Base-by-base conservation (phyloP, 23 tunicate species). In the Halocynthia aurantium region DNA sequence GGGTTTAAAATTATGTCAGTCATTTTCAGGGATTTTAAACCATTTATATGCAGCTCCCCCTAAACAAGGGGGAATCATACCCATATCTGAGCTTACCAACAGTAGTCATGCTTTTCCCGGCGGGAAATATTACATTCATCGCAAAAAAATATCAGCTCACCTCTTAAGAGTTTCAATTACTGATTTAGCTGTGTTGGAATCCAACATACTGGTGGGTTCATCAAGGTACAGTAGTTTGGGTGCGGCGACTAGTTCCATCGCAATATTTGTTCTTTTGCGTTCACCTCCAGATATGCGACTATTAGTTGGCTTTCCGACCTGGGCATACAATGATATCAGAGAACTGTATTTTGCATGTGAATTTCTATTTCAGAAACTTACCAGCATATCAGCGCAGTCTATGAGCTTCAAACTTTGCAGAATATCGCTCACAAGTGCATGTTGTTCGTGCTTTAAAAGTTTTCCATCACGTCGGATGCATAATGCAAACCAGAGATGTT, bases 181-280 rank as follows among this genome's bases (percentile, higher is more conserved):
- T 63, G 53, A 15, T 76, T 76, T 76, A n/a, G 86, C 76, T 55
- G 74, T 83, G 52, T 58, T 65, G 21, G 86, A 76, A 53, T 83
- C 86, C 13, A 83, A 55, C 40, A 66, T 83, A 63, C 81, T 83
- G 57, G 86, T 83, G 31, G 86, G 86, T 53, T 83, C 86, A 75
- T 83, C 86, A 8, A 83, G 73, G 64, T 57, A 83, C 52, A 83
- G 53, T 22, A 76, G n/a, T 65, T 83, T 83, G 6, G 86, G 86
- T 4, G 73, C 82, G 44, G 86, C 61, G 31, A 63, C 86, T 12
- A 83, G 62, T 20, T 83, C 86, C 64, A 83, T 76, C 40, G 61
- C 86, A 6, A 83, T 66, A n/a, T 81, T 81, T 15, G 86, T 76
- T 52, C 86, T 74, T 52, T 83, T 83, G 7, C 86, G 53, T 66